Evolutionary conservation across 2,888 invertebrate genomes (phyloP).

Genomic region (Mesorhabditis belari): DNA sequence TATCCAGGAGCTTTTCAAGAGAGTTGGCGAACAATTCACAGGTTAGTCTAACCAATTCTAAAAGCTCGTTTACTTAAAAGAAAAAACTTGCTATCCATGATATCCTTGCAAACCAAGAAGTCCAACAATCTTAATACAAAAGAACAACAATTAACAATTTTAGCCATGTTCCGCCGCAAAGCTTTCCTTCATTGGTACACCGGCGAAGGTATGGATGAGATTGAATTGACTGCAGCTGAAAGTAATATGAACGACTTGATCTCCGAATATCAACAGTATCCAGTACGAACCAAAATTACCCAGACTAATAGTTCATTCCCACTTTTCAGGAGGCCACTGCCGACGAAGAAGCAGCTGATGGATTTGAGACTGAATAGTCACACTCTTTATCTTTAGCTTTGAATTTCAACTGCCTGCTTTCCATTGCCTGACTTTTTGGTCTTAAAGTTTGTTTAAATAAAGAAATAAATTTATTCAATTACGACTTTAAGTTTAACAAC

Average conservation of each 20-base stretch:
- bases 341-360: slow-evolving; percentile 13
- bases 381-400: not conserved
- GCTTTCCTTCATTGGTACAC: slow-evolving; percentile 96
- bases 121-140: not conserved
- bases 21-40: slow-evolving; percentile 77
- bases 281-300: slow-evolving; percentile 54
- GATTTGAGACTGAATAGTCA: not conserved
- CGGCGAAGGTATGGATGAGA: slow-evolving; percentile 92
- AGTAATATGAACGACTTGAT: slow-evolving; percentile 74
- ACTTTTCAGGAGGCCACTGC: slow-evolving; percentile 53
- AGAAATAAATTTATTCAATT: too few species aligned
- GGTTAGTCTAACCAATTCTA: slow-evolving; percentile 10
- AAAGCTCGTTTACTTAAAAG: too few species aligned
- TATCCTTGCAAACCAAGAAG: not conserved
- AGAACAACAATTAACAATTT: slow-evolving; percentile 6
- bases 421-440: not conserved
- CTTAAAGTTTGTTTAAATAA: not conserved
- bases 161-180: slow-evolving; percentile 85
- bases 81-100: not conserved
- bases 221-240: slow-evolving; percentile 92
- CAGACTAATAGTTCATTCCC: not conserved
- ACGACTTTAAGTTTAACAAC: too few species aligned
- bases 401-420: not conserved
- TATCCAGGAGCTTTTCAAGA: slow-evolving; percentile 81
- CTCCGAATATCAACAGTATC: slow-evolving; percentile 87